A percentile compares a stretch with the other conserved stretches of the same genome.
Conservation (phyloP, 1,140 invertebrate species). For the Euura saliciscinereae region DNA sequence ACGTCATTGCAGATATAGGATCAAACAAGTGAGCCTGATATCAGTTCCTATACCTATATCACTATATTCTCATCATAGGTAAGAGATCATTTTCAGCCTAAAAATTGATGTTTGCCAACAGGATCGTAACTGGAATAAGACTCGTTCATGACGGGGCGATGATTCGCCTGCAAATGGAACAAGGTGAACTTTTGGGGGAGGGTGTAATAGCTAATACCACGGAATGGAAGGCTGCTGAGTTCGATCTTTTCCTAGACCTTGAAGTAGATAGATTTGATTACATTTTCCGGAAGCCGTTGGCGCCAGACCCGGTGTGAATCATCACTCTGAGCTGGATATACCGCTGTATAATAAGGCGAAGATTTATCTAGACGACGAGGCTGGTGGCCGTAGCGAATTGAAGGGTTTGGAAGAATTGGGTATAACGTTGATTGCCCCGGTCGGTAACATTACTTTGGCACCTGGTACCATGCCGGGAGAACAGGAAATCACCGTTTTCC, state of each 20-base stretch:
- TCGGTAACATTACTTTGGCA: neutral
- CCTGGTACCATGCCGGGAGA: neutral
- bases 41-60: too few relatives aligned
- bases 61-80: too few relatives aligned
- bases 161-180: constrained; percentile 84
- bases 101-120: constrained; percentile 40
- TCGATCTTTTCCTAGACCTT: too few relatives aligned
- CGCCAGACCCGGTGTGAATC: neutral
- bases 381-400: neutral
- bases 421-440: neutral
- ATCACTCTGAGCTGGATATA: neutral
- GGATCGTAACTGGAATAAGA: constrained; percentile 79
- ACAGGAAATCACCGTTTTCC: neutral
- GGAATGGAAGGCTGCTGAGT: too few relatives aligned
- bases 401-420: neutral
- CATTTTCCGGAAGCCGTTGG: neutral
- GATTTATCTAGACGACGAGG: neutral
- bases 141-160: constrained; percentile 75
- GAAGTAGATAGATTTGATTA: too few relatives aligned
- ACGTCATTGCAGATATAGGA: constrained; percentile 66
- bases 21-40: constrained; percentile 82
- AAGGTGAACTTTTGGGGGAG: constrained; percentile 69
- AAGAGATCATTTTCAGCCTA: constrained; percentile 17
- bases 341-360: neutral
- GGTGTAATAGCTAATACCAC: constrained; percentile 69